Base-by-base conservation (phyloP, 2,797 vertebrate genomes). In the Pantherophis alleghaniensis region DNA sequence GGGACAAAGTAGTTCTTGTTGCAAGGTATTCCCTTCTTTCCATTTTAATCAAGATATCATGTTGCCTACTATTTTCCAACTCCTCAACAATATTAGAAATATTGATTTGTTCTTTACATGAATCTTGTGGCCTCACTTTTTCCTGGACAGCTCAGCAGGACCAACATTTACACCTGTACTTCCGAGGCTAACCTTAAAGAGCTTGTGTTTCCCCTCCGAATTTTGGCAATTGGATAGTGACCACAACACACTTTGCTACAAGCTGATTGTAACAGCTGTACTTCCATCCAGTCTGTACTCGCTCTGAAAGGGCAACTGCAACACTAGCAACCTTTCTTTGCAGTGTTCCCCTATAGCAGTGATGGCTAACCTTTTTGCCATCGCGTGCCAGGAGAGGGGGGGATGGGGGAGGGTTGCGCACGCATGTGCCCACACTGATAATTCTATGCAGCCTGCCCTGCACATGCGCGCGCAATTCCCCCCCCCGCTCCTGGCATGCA, bases 381-480 rank as follows among this genome's bases (percentile, higher is more conserved):
- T 51, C 6, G 7, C 0, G 47, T 51, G 47, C 47, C 47, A 51
- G 47, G 47, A 51, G 47, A 7, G 47, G 47, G 47, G 47, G 47
- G 6, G 47, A 5, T 0, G 6, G 7, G 47, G 1, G 47, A 51
- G 6, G 47, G 47, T 51, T 42, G 3, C 47, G 47, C 47, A 1
- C 47, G 47, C 7, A 7, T 7, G 47, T 51, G 47, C 47, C 47
- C 47, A 51, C 47, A 51, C 7, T 5, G 6, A 51, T 51, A 51
- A 51, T 51, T 51, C 47, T 51, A 51, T 51, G 47, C 47, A 7
- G 0, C 47, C 47, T 47, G 47, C 47, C 0, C 47, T 47, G 47
- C 47, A 1, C 47, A 51, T 7, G 47, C 1, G 7, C 7, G 1
- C 1, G 7, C 47, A 51, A 51, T 1, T 5, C 47, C 6, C 47